phyloP scores from a whole-genome alignment of 1,140 invertebrate species.

The Reticulitermes speratus region DNA sequence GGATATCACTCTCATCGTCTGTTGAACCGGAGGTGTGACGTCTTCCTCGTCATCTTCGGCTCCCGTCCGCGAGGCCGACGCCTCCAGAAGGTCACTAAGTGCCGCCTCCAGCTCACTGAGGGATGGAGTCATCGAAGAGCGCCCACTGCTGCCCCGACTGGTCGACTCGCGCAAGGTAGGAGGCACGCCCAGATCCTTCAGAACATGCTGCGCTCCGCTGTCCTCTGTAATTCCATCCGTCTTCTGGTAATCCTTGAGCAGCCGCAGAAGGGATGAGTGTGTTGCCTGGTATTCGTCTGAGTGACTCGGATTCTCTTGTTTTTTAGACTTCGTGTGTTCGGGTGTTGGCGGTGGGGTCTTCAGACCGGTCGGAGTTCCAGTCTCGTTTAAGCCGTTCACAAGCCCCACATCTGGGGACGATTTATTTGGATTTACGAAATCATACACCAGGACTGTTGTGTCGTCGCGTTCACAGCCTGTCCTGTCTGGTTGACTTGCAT shows the following conservation, averaged over 20 bases:
- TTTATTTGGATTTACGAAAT: neutral
- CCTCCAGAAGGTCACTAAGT: constrained; percentile 48
- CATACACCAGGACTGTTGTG: neutral
- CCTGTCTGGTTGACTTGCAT: neutral
- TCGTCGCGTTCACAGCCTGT: neutral
- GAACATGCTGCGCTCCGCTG: neutral
- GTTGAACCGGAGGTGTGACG: constrained; percentile 24
- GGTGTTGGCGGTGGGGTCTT: neutral
- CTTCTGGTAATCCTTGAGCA: constrained; percentile 39
- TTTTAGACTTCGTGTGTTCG: constrained; percentile 40
- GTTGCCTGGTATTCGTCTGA: constrained; percentile 32
- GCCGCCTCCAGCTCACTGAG: constrained; percentile 49
- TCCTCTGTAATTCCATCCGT: neutral
- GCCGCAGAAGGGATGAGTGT: constrained; percentile 42
- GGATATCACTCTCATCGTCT: neutral
- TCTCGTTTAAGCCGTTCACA: constrained; percentile 36
- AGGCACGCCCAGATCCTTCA: neutral
- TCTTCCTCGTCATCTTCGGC: constrained; percentile 41
- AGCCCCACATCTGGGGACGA: neutral
- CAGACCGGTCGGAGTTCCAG: constrained; percentile 43
- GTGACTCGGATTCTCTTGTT: constrained; percentile 41
- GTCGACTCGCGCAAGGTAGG: constrained; percentile 30
- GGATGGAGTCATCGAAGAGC: constrained; percentile 50
- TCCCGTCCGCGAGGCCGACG: neutral
- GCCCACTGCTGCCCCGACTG: constrained; percentile 26